A percentile compares a stretch with the other conserved stretches of the same genome.
Evolutionary conservation across 2,888 invertebrate species (phyloP).

Genomic region (Phengaris arion): DNA sequence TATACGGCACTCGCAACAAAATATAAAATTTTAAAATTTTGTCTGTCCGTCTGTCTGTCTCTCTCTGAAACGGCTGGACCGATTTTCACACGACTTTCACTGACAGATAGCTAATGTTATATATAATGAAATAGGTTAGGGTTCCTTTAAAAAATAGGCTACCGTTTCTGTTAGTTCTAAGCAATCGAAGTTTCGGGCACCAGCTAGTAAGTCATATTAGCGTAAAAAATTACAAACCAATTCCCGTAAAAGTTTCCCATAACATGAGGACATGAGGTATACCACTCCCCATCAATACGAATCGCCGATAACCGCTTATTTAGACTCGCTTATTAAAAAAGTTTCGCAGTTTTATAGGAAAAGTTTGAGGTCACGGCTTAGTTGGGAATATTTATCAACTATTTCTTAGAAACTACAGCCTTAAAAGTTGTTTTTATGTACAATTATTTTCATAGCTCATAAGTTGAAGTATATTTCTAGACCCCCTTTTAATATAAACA

Average conservation of each 20-base stretch:
- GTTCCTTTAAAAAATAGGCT: no score
- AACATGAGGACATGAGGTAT: not conserved
- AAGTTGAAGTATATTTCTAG: no score
- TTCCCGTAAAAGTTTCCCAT: not conserved
- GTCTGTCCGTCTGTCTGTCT: no score
- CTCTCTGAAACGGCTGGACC: no score
- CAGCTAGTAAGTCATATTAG: not conserved
- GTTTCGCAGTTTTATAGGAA: constrained; percentile 21
- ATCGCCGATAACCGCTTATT: not conserved
- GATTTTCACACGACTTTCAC: no score
- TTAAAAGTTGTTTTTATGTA: not conserved
- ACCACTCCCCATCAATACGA: constrained; percentile 8
- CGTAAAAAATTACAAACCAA: not conserved
- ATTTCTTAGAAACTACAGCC: not conserved
- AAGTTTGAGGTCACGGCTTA: constrained; percentile 14
- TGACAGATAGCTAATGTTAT: no score
- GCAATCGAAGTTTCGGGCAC: no score
- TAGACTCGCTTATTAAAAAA: constrained; percentile 22
- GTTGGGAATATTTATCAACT: constrained; percentile 21
- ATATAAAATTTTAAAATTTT: no score
- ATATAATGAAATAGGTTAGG: no score
- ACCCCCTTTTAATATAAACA: no score
- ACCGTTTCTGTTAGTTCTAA: no score
- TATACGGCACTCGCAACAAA: no score
- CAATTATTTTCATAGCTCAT: not conserved